phyloP scores from a whole-genome alignment of 2,797 vertebrate genomes.

The Muscicapa comitata region DNA sequence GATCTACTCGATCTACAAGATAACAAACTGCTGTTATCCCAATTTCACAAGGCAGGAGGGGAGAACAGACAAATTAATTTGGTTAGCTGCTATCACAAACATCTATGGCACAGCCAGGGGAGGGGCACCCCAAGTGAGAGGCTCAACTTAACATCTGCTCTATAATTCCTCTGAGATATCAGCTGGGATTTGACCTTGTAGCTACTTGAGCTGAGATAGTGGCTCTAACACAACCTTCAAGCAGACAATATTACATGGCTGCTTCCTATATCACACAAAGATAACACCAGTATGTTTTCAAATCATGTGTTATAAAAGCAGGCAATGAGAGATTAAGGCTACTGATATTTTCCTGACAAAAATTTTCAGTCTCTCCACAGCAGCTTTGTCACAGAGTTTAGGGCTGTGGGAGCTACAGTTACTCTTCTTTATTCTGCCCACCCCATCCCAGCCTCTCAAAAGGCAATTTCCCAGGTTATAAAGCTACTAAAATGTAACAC shows the following conservation, averaged over 20 bases:
- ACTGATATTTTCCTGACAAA: not conserved
- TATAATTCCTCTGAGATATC: not conserved
- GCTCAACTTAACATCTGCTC: not conserved
- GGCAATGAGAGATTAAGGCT: not conserved
- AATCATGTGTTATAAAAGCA: not conserved
- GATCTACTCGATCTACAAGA: not conserved
- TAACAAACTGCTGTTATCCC: not conserved
- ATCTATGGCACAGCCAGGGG: not conserved
- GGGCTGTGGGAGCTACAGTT: not conserved
- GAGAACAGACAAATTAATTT: not conserved
- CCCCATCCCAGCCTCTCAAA: not conserved
- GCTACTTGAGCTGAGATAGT: not conserved
- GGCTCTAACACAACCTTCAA: not conserved
- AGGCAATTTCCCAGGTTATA: not conserved
- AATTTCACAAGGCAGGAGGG: not conserved
- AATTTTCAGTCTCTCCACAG: not conserved
- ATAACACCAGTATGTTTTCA: not conserved
- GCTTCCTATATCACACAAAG: not conserved
- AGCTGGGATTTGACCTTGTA: not conserved
- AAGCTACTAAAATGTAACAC: not conserved
- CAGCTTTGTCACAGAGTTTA: not conserved
- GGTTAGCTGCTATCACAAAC: not conserved
- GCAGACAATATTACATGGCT: not conserved
- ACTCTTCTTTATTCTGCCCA: not conserved
- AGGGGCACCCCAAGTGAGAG: not conserved